Conservation (phyloP, 2,888 invertebrate genomes). For the Frankliniella intonsa region DNA sequence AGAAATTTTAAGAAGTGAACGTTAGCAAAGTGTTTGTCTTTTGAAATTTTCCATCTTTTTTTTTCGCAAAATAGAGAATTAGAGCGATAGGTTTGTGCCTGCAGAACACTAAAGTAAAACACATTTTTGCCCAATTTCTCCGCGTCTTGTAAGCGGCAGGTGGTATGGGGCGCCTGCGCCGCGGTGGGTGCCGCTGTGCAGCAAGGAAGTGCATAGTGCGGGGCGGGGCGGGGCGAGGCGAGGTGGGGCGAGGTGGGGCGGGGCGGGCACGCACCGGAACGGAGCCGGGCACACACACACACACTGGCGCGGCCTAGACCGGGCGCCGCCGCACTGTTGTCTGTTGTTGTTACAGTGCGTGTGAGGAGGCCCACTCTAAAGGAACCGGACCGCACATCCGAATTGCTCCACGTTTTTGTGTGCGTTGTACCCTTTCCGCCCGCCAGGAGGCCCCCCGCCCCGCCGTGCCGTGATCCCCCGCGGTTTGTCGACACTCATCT, state of each 20-base stretch:
- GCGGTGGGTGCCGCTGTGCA: background rate
- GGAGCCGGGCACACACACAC: background rate
- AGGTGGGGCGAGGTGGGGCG: background rate
- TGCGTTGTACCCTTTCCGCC: background rate
- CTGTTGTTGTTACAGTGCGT: background rate
- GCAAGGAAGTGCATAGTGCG: background rate
- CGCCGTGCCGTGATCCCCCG: background rate
- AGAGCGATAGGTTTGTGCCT: too few species aligned
- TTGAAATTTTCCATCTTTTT: too few species aligned
- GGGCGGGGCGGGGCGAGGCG: background rate
- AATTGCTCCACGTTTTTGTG: background rate
- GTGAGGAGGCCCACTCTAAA: background rate
- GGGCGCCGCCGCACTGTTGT: background rate
- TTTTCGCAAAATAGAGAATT: too few species aligned
- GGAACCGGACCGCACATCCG: background rate
- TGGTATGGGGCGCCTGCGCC: too few species aligned
- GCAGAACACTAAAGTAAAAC: too few species aligned
- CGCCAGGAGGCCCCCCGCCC: background rate
- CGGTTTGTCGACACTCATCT: background rate
- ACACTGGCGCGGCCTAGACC: background rate
- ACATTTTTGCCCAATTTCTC: too few species aligned
- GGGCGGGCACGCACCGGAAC: background rate
- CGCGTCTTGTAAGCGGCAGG: too few species aligned
- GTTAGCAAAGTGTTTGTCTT: too few species aligned
- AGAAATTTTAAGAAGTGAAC: too few species aligned